phyloP scores from a whole-genome alignment of 1,140 invertebrate genomes.

The Drosophila tristis region DNA sequence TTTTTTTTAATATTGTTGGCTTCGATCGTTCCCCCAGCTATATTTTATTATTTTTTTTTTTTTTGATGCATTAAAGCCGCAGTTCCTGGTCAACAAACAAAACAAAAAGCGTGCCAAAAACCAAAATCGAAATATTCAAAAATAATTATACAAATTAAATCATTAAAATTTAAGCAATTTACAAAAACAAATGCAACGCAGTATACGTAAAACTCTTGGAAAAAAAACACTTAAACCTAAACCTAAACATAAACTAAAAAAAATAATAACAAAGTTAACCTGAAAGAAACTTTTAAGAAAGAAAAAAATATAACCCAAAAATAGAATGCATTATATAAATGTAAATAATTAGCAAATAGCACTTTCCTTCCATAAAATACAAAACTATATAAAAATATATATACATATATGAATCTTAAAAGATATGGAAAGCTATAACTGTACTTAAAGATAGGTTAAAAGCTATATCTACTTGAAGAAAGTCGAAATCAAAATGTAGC shows the following conservation, averaged over 20 bases:
- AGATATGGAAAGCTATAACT: conserved; percentile 5
- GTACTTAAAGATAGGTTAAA: conserved; percentile 9
- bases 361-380: conserved; percentile 67
- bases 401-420: conserved; percentile 21
- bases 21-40: no score
- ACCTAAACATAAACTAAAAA: conserved; percentile 7
- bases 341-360: conserved; percentile 66
- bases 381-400: conserved; percentile 27
- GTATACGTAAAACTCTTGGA: conserved; percentile 67
- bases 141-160: conserved; percentile 31
- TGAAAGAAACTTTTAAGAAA: conserved; percentile 16
- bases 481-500: conserved; percentile 72
- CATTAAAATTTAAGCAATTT: conserved; percentile 52
- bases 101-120: conserved; percentile 65
- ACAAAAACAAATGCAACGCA: conserved; percentile 68
- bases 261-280: conserved; percentile 30
- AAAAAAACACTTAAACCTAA: conserved; percentile 28
- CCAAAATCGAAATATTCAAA: conserved; percentile 25
- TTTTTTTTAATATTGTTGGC: no score
- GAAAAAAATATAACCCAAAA: conserved; percentile 3
- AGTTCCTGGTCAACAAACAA: conserved; percentile 39
- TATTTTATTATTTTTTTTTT: not conserved
- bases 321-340: conserved; percentile 31
- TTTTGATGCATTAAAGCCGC: conserved; percentile 24
- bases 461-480: conserved; percentile 5